A percentile compares a stretch with the other conserved stretches of the same genome.
phyloP scores from a whole-genome alignment of 2,113 vertebrate genomes.

The Acrocephalus kingi region DNA sequence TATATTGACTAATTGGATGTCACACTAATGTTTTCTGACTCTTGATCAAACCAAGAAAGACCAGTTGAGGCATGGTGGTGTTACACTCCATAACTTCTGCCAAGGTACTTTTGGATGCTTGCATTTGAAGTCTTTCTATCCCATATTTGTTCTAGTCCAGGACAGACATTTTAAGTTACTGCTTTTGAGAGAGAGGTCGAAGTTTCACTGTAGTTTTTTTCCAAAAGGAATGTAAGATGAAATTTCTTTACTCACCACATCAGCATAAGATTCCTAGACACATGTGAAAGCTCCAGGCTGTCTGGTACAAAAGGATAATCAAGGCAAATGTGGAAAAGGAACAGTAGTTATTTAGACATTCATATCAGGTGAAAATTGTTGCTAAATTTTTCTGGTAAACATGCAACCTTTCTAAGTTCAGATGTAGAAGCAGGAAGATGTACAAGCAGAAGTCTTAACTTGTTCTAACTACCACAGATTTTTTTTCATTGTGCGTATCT shows the following conservation, averaged over 20 bases:
- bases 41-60: slow-evolving; percentile 5
- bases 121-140: slow-evolving; percentile 48
- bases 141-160: slow-evolving; percentile 42
- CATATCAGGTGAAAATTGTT: not conserved
- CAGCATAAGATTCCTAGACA: not conserved
- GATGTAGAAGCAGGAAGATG: slow-evolving; percentile 55
- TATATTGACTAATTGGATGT: slow-evolving; percentile 56
- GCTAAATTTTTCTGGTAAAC: not conserved
- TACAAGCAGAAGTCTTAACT: slow-evolving; percentile 59
- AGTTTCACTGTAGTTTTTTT: slow-evolving; percentile 44
- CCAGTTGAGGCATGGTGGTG: slow-evolving; percentile 7
- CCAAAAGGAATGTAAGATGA: not conserved
- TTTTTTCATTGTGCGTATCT: not conserved
- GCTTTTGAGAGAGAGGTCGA: slow-evolving; percentile 32
- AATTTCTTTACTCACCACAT: not conserved
- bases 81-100: slow-evolving; percentile 41
- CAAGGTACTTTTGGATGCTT: slow-evolving; percentile 22
- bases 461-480: not conserved
- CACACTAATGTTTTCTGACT: slow-evolving; percentile 52
- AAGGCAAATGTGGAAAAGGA: not conserved
- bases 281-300: not conserved
- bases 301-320: not conserved
- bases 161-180: slow-evolving; percentile 48
- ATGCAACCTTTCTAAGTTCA: slow-evolving; percentile 27
- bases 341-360: not conserved